These are phyloP conservation scores for Crematogaster levior DNA, from an alignment of 2,888 invertebrate genomes.

Conservation along the genomic window DNA sequence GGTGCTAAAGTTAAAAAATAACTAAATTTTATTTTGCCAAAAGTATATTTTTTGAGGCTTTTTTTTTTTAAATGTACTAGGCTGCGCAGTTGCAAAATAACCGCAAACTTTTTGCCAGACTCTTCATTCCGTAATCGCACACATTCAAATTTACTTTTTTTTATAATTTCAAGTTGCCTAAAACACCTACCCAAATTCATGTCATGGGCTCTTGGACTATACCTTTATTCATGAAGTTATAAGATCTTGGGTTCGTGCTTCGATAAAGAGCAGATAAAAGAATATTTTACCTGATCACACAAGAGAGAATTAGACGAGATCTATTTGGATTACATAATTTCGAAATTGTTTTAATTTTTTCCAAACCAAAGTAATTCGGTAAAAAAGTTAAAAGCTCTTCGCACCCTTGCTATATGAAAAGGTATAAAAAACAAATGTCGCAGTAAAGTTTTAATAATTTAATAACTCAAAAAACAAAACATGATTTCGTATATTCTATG, in stretches of 20 bases:
- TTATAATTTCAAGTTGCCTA: no score
- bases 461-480: not conserved
- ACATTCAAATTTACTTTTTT: no score
- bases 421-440: not conserved
- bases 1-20: no score
- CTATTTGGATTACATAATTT: not conserved
- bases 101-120: no score
- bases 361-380: not conserved
- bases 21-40: no score
- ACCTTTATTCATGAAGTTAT: slow-evolving; percentile 33
- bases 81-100: no score
- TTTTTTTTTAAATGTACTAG: no score
- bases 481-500: not conserved
- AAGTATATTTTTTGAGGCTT: no score
- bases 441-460: not conserved
- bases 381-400: no score
- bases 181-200: no score
- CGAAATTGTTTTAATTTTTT: not conserved
- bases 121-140: no score
- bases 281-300: not conserved
- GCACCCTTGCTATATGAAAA: not conserved
- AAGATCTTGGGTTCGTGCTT: slow-evolving; percentile 5
- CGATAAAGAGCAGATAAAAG: slow-evolving; percentile 22
- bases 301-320: not conserved
- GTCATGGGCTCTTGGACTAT: no score